Evolutionary conservation across 2,797 vertebrate genomes (phyloP), one percentile per base, ranked within the genome.

Genomic region (Cephalopachus bancanus): DNA sequence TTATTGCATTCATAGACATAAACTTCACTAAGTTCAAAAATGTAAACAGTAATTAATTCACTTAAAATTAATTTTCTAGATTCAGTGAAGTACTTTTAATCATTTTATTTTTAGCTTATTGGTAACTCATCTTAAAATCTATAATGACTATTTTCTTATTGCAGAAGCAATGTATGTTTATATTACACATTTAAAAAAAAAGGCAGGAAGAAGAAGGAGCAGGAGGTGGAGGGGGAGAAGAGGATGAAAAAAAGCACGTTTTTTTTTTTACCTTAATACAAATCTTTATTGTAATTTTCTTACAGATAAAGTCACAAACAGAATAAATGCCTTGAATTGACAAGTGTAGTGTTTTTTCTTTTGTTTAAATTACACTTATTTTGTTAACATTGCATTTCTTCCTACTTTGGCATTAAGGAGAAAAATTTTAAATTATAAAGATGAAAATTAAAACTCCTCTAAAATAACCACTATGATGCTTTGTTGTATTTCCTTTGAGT

Each of bases 11-110:
- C 88, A 53, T 10, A 91, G 83, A 92, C 94, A 91, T 89, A 89
- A 90, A 79, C 28, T 71, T 44, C 9, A 37, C 67, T 79, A 51
- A 79, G 17, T 69, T 95, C 16, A 81, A 87, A 80, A 76, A 92
- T 53, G 17, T 74, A 87, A 96, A 85, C 24, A 65, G 22, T 64
- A 94, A 97, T 95, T 86, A 92, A 95, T 86, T 89, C 8, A 89
- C 64, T 97, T 89, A 89, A 83, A 89, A 74, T 78, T 69, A 94
- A 84, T 95, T 94, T 92, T 89, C 59, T 87, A 65, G 59, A 75
- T 26, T 90, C 75, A 86, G 19, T 83, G 26, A 85, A 88, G 11
- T 0, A 1, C 71, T 95, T 93, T 62, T 71, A 79, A 83, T 95
- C 51, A 74, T 67, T 89, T 71, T 84, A 92, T 86, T 93, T 83